Percentiles rank a stretch among this genome's conserved stretches.
These are phyloP conservation scores for Andrena bicolor DNA, from an alignment of 2,888 invertebrate genomes.

Conservation along the genomic window DNA sequence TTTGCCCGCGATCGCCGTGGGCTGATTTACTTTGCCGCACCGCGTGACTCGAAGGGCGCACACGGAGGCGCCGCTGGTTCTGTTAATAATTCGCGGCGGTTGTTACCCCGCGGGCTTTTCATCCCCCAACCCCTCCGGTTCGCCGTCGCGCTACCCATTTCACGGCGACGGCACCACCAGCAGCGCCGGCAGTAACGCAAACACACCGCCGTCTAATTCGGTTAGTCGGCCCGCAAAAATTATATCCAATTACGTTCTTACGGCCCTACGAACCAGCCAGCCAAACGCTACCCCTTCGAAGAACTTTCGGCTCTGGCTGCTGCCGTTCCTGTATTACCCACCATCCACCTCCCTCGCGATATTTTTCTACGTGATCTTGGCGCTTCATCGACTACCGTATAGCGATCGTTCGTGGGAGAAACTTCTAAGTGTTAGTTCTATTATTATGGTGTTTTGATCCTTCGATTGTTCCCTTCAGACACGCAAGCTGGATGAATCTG, in stretches of 20 bases:
- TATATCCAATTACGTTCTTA: conserved; percentile 79
- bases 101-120: conserved; percentile 73
- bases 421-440: background rate
- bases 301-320: conserved; percentile 56
- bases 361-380: conserved; percentile 38
- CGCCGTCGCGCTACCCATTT: conserved; percentile 53
- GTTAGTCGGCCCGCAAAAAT: conserved; percentile 79
- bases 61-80: conserved; percentile 66
- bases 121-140: conserved; percentile 51
- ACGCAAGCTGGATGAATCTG: too few species aligned
- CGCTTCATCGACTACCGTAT: conserved; percentile 10
- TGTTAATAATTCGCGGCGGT: conserved; percentile 76
- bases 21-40: conserved; percentile 72
- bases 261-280: conserved; percentile 65
- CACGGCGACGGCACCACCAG: conserved; percentile 55
- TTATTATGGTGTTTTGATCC: background rate
- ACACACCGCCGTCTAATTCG: conserved; percentile 78
- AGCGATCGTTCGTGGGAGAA: background rate
- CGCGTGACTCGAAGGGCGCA: conserved; percentile 67
- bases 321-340: conserved; percentile 56
- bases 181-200: conserved; percentile 73
- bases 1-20: conserved; percentile 65
- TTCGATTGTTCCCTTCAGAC: background rate
- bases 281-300: conserved; percentile 37
- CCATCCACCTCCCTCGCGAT: conserved; percentile 15